phyloP scores from a whole-genome alignment of 1,140 invertebrate genomes.

The Cardiocondyla obscurior region DNA sequence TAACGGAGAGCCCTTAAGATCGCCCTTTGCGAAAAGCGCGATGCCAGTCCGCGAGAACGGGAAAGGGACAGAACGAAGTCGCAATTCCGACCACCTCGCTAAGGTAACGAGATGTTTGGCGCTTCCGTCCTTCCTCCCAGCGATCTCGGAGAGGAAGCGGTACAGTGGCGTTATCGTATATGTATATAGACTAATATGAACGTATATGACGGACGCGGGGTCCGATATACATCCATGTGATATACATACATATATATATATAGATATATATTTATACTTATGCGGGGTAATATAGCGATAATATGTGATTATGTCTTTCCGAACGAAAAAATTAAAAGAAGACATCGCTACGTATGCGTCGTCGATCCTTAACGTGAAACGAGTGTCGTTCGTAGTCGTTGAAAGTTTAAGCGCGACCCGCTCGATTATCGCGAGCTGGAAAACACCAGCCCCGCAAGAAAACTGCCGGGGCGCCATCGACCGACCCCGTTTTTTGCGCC shows the following conservation, averaged over 20 bases:
- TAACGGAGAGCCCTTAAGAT: not conserved
- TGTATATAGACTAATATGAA: slow-evolving; percentile 39
- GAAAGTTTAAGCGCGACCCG: slow-evolving; percentile 15
- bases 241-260: slow-evolving; percentile 61
- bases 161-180: slow-evolving; percentile 41
- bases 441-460: slow-evolving; percentile 64
- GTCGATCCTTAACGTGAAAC: slow-evolving; percentile 73
- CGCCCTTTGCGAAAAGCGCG: not conserved
- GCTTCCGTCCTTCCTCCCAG: slow-evolving; percentile 52
- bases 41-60: slow-evolving; percentile 26
- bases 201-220: slow-evolving; percentile 1
- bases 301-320: slow-evolving; percentile 70
- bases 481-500: slow-evolving; percentile 30
- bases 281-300: slow-evolving; percentile 73
- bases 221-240: slow-evolving; percentile 36
- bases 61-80: slow-evolving; percentile 12
- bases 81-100: not conserved
- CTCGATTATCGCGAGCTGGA: slow-evolving; percentile 50
- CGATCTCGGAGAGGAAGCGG: slow-evolving; percentile 48
- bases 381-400: slow-evolving; percentile 65
- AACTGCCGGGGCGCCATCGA: slow-evolving; percentile 37
- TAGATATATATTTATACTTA: slow-evolving; percentile 66
- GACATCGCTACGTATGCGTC: slow-evolving; percentile 63
- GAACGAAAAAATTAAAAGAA: slow-evolving; percentile 65
- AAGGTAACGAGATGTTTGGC: slow-evolving; percentile 3